Base-by-base conservation (phyloP, 2,888 invertebrate genomes). In the Camptogramma bilineatum region DNA sequence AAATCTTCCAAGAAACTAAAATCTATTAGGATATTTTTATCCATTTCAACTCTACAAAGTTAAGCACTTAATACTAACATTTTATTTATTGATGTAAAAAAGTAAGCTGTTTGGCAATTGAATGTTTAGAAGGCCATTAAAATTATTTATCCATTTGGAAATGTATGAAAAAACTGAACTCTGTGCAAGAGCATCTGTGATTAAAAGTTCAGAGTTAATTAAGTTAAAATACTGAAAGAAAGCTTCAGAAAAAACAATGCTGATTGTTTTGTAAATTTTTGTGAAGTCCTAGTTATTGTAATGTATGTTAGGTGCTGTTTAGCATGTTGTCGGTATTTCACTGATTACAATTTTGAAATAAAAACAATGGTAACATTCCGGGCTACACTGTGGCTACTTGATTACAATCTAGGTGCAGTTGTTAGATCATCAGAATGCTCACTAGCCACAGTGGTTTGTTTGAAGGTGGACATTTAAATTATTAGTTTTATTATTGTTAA, bases 401-500 rank as follows among this genome's bases (percentile, higher is more conserved):
- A 44, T 17, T 17, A 44, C 44, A 44, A 42, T 16, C 16, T 44
- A 44, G 44, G 5, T 8, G 7, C 16, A 42, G 42, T 34, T 34
- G 34, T 39, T 39, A 44, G 44, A 42, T 42, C 5, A 16, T 16
- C 44, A 44, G 5, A 44, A 44, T 44, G 44, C 16, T 16, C 44
- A 44, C 39, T 52, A 39, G 24, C 53, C 18, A 42, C 17, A 17
- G 17, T 8, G 5, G 34, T 17, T 31, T 16, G 10, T 50, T n/a
- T 16, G 8, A 31, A 44, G 17, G 17, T 44, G 44, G 17, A 54
- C 46, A 54, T 28, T 42, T 52, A 60, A 53, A 52, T 62, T 54
- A 62, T 51, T 61, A 62, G 39, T 10, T 62, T 44, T 57, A 50
- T 47, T 48, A 34, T 19, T 48, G 47, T 53, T 48, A 21, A 61